Evolutionary conservation across 2,113 vertebrate species (phyloP).

Genomic region (Nesospiza acunhae): DNA sequence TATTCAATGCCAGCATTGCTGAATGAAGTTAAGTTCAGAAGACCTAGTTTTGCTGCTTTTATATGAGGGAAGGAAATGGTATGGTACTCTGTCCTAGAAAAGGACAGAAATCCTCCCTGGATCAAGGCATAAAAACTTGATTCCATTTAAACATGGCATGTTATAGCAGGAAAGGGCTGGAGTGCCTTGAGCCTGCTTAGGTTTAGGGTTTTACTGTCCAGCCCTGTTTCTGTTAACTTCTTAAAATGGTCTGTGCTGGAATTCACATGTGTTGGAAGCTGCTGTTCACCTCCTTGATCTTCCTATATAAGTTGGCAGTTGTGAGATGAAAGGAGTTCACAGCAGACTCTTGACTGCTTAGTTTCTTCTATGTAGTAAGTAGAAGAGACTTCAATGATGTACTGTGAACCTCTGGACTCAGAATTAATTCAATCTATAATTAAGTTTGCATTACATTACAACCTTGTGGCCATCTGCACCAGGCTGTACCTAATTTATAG

Average conservation of each 20-base stretch:
- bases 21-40: constrained; percentile 13
- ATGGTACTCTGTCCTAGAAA: constrained; percentile 28
- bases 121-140: neutral
- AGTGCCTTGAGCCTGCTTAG: neutral
- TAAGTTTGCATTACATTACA: neutral
- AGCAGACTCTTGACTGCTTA: neutral
- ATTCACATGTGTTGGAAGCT: neutral
- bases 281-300: neutral
- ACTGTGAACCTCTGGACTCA: neutral
- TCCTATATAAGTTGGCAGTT: rapidly evolving
- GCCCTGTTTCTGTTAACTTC: neutral
- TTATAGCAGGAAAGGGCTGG: neutral
- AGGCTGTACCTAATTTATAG: neutral
- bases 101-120: constrained; percentile 55
- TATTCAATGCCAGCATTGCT: neutral
- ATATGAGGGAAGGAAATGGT: constrained; percentile 31
- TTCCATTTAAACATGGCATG: neutral
- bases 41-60: constrained; percentile 27
- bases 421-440: neutral
- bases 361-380: neutral
- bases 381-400: neutral
- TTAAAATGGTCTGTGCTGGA: neutral
- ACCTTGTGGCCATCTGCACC: neutral
- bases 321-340: neutral
- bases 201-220: neutral